Conservation (phyloP, 2,888 invertebrate genomes). For the Torymus tubicola region DNA sequence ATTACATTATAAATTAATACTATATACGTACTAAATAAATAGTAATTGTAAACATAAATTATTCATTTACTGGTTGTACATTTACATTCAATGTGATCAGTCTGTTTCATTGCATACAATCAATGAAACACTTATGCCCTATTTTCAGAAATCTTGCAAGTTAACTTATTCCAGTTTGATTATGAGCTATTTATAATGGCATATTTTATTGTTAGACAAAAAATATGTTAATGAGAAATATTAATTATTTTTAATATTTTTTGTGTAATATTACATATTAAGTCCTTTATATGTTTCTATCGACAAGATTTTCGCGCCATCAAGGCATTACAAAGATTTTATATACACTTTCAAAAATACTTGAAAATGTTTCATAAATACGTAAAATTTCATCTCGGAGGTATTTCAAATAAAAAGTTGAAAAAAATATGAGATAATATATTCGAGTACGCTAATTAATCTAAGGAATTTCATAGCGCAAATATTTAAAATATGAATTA, state of each 20-base stretch:
- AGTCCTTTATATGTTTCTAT: no score
- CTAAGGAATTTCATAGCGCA: slow-evolving; percentile 19
- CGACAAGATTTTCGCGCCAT: no score
- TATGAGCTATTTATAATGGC: slow-evolving; percentile 50
- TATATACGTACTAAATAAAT: slow-evolving; percentile 30
- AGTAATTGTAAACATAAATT: slow-evolving; percentile 11
- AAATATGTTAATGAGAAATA: slow-evolving; percentile 17
- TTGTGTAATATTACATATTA: no score
- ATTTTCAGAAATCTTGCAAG: slow-evolving; percentile 21
- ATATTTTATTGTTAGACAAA: slow-evolving; percentile 41
- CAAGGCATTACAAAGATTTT: no score
- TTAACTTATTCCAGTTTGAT: slow-evolving; percentile 20
- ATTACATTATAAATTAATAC: slow-evolving; percentile 39
- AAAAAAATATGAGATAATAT: no score
- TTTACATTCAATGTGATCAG: slow-evolving; percentile 53
- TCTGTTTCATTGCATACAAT: slow-evolving; percentile 39
- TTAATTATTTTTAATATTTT: neutral
- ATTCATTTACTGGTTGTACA: slow-evolving; percentile 43
- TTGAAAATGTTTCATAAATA: neutral
- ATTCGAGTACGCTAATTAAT: neutral
- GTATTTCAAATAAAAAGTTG: neutral
- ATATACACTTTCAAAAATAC: neutral
- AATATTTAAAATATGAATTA: slow-evolving; percentile 24
- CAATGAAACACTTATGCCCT: slow-evolving; percentile 49
- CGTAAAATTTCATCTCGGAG: neutral